These are phyloP conservation scores for Neoniphon sammara DNA, from an alignment of 2,797 vertebrate genomes.

Conservation along the genomic window DNA sequence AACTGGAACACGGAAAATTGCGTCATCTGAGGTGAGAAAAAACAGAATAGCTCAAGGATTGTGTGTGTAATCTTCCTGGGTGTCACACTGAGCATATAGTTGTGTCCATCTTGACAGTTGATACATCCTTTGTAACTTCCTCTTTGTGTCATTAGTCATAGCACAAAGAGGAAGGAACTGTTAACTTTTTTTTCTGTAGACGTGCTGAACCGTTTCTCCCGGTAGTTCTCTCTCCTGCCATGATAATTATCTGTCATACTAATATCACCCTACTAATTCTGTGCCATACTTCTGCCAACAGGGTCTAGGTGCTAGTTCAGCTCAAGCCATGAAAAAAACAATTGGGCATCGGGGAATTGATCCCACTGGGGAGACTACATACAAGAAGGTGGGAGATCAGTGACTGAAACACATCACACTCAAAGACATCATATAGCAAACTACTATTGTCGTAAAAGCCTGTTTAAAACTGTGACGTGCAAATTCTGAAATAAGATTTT, in stretches of 20 bases:
- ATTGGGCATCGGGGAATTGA: slow-evolving; percentile 93
- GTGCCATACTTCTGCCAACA: slow-evolving; percentile 63
- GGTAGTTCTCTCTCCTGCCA: slow-evolving; percentile 33
- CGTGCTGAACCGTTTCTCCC: not conserved
- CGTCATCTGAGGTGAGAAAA: slow-evolving; percentile 76
- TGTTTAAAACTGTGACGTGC: too few species aligned
- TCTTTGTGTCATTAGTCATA: slow-evolving; percentile 39
- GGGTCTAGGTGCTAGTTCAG: slow-evolving; percentile 76
- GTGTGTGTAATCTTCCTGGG: slow-evolving; percentile 10
- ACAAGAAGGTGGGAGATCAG: slow-evolving; percentile 89
- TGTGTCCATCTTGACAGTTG: slow-evolving; percentile 30
- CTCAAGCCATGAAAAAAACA: slow-evolving; percentile 86
- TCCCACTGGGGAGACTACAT: slow-evolving; percentile 94
- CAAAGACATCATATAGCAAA: not conserved
- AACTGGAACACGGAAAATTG: slow-evolving; percentile 70
- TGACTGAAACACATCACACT: not conserved
- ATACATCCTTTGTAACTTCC: slow-evolving; percentile 59
- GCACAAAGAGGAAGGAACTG: not conserved
- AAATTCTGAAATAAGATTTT: too few species aligned
- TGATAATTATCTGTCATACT: too few species aligned
- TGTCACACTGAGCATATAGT: slow-evolving; percentile 29
- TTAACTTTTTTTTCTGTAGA: slow-evolving; percentile 18
- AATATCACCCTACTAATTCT: too few species aligned
- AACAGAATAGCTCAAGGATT: not conserved
- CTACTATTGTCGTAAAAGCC: too few species aligned